Evolutionary conservation across 2,888 invertebrate genomes (phyloP).

Genomic region (Hartigia nigra): DNA sequence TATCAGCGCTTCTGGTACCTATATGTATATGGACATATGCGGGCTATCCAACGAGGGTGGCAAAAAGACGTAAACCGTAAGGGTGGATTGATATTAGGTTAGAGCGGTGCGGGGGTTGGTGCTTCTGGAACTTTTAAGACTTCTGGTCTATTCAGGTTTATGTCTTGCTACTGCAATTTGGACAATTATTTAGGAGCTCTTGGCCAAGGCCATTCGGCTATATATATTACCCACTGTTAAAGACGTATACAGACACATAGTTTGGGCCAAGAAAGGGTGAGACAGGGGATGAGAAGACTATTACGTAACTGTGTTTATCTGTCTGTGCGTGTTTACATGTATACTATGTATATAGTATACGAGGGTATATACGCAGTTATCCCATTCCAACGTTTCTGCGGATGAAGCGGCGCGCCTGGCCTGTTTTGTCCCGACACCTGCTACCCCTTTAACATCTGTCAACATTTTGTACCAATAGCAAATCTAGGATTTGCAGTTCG

Average conservation of each 20-base stretch:
- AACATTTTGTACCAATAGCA: conserved; percentile 18
- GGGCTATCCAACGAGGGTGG: not conserved
- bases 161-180: not conserved
- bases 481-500: conserved; percentile 18
- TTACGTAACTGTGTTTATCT: not conserved
- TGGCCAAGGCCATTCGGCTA: conserved; percentile 3
- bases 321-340: not conserved
- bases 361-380: not conserved
- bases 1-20: not conserved
- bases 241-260: too few relatives aligned
- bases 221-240: too few relatives aligned
- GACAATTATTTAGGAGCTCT: conserved; percentile 8
- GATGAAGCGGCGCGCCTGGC: conserved; percentile 1
- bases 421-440: conserved; percentile 2
- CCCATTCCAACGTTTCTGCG: not conserved
- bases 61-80: not conserved
- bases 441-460: conserved; percentile 14
- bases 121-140: not conserved
- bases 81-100: not conserved
- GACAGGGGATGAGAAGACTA: not conserved
- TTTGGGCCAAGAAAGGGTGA: not conserved
- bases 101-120: not conserved
- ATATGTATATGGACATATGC: not conserved
- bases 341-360: not conserved
- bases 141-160: not conserved